Percentiles rank a stretch among this genome's conserved stretches.
Evolutionary conservation across 2,113 vertebrate genomes (phyloP).

Genomic region (Argyrosomus japonicus): DNA sequence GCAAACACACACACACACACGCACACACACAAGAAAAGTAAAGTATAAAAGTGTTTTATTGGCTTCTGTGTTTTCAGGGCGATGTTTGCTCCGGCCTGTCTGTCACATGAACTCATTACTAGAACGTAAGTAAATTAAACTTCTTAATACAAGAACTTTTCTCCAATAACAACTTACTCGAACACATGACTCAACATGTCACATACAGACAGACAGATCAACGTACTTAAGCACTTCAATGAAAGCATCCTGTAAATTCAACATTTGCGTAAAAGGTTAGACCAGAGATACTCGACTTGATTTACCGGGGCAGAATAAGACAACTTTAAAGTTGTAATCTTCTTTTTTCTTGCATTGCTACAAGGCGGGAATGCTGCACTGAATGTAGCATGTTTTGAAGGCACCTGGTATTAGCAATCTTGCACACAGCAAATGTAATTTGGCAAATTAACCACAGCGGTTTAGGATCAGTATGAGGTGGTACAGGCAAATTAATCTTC

Average conservation of each 20-base stretch:
- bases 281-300: too few species aligned
- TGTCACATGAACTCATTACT: slow-evolving; percentile 95
- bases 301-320: too few species aligned
- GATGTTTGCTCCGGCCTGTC: slow-evolving; percentile 94
- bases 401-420: too few species aligned
- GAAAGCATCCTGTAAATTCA: not conserved
- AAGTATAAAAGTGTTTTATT: not conserved
- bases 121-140: slow-evolving; percentile 87
- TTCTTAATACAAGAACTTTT: not conserved
- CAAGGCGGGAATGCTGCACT: too few species aligned
- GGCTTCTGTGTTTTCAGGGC: slow-evolving; percentile 83
- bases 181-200: not conserved
- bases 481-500: too few species aligned
- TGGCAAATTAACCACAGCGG: too few species aligned
- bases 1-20: not conserved
- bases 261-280: not conserved
- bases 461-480: too few species aligned
- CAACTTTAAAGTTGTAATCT: too few species aligned
- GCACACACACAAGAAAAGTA: not conserved
- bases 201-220: not conserved
- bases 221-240: not conserved
- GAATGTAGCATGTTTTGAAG: too few species aligned
- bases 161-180: not conserved
- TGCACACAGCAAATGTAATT: too few species aligned
- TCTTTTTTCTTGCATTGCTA: too few species aligned